These are phyloP conservation scores for Anas bernieri DNA, from an alignment of 2,797 vertebrate species.

Conservation along the genomic window DNA sequence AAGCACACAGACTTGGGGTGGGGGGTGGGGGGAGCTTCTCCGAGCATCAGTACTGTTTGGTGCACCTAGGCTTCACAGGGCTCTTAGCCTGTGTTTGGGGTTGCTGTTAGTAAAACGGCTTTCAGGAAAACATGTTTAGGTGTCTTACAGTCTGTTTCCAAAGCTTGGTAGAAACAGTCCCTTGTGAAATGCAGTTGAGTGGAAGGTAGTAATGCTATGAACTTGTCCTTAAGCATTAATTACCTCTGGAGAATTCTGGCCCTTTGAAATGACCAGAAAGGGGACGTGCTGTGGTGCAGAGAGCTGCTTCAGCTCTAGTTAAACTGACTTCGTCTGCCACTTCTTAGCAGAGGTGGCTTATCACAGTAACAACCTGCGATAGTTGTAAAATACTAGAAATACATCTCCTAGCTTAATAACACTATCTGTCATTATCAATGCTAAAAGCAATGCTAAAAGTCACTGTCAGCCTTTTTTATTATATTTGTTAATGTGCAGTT, in stretches of 20 bases:
- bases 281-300: neutral
- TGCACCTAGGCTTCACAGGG: neutral
- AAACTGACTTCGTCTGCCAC: neutral
- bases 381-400: neutral
- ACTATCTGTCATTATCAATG: neutral
- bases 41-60: too few species aligned
- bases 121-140: neutral
- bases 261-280: neutral
- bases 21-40: neutral
- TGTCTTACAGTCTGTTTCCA: neutral
- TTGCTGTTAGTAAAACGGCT: neutral
- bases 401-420: neutral
- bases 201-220: neutral
- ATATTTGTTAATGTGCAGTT: neutral
- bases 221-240: neutral
- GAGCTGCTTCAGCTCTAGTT: neutral
- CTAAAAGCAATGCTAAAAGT: neutral
- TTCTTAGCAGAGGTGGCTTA: neutral
- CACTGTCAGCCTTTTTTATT: neutral
- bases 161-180: neutral
- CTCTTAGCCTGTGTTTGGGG: neutral
- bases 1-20: neutral
- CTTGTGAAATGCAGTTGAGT: neutral
- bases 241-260: neutral
- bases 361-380: neutral